Base-by-base conservation (phyloP, 2,797 vertebrate species). In the Urocyon cinereoargenteus region DNA sequence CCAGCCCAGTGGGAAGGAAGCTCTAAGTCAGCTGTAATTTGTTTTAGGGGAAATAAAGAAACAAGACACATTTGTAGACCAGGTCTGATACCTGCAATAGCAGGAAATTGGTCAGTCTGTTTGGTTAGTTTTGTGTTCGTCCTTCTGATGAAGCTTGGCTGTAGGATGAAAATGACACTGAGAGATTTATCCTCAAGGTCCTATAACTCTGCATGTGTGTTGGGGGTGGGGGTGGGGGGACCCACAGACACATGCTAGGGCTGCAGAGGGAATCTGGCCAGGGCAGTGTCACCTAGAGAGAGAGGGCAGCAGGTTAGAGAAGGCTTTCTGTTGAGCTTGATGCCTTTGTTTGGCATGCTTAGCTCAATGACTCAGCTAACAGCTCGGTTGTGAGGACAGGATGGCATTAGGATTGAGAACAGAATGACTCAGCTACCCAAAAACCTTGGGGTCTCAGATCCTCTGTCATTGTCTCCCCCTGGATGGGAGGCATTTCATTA, bases 151-250 rank as follows among this genome's bases (percentile, higher is more conserved):
- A 85, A 86, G 24, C 78, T 84, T 53, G 61, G 72, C 8, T 18
- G 0, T 57, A 59, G 55, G 55, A 75, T 79, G 45, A 51, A 72
- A 57, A 84, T 26, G n/a, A 14, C 8, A 0, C 45, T 24, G 5
- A 49, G 55, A 83, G 85, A 36, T 34, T 62, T 16, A 28, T 36
- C 53, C 9, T 77, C 59, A 31, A 40, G 2, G 68, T 70, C 36
- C 79, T 16, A 2, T 34, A 55, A n/a, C 8, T 85, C 28, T 55
- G 22, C 15, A 2, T 11, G 28, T 78, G 10, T 79, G 31, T 34
- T 53, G 6, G 45, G 6, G 3, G 0, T 0, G 10, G 10, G 55
- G 15, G 14, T 8, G 72, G 18, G 0, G 1, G 0, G 16, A 8
- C 40, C 2, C 15, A 49, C 4, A 36, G 13, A 26, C 34, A 53